Evolutionary conservation across 1,140 invertebrate species (phyloP), one percentile per base, ranked within the genome.

Genomic region (Lineus longissimus): DNA sequence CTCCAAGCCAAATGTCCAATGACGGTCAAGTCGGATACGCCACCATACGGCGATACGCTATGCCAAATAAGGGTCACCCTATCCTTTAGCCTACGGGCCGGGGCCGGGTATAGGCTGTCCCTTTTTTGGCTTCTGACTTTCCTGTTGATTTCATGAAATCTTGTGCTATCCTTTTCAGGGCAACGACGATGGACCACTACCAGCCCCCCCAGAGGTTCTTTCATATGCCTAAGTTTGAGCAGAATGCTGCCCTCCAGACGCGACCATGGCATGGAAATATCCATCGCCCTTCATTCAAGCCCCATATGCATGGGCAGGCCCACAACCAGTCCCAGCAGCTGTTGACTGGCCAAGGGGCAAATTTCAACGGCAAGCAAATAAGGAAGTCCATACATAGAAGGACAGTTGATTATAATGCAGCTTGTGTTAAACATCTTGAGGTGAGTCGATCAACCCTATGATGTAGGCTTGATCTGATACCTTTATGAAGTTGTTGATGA

Each of bases 401-500:
- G 85, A 98, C 95, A 45, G 93, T 98, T 45, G 96, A 98, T 84
- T 98, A 98, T 81, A 98, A 98, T 86, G 89, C 94, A n/a, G 89
- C 95, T 33, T 90, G 97, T 70, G 91, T 97, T 58, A 93, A 92
- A 77, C 89, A 90, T 73, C 83, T 98, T 70, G 91, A 97, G 86
- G 90, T 90, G 82, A 81, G 65, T 65, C n/a, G n/a, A n/a, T n/a
- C n/a, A n/a, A 25, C 33, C 29, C 13, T 55, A 25, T 55, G 15
- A 31, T 29, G 15, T 29, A 13, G 15, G 7, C 17, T 22, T 68
- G n/a, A 15, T 23, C 19, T 30, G 25, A 23, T 33, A 31, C 17
- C 9, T 68, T 13, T 55, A 2, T 25, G 57, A 54, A 22, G 25
- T n/a, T 2, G 13, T 67, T 25, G 11, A 17, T 36, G 25, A 51